A percentile compares a stretch with the other conserved stretches of the same genome.
These are phyloP conservation scores for Alosa sapidissima DNA, from an alignment of 2,797 vertebrate genomes.

Conservation along the genomic window DNA sequence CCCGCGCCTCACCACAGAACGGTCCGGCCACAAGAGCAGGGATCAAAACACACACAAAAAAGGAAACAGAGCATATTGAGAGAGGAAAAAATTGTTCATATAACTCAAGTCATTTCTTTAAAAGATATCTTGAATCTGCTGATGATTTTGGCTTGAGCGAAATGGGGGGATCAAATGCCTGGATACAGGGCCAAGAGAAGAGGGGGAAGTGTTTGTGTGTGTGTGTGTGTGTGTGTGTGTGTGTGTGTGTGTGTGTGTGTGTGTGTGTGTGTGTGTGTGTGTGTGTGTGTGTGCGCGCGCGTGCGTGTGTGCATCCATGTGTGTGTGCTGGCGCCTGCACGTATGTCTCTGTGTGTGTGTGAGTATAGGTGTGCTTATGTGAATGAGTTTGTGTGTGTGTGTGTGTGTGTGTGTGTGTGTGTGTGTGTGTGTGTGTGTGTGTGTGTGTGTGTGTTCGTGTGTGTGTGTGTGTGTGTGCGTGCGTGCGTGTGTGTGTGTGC, in stretches of 20 bases:
- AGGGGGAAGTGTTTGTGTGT: conserved; percentile 50
- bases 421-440: not conserved
- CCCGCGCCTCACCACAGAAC: conserved; percentile 75
- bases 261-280: not conserved
- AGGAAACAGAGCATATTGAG: conserved; percentile 82
- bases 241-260: not conserved
- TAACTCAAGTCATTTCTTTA: conserved; percentile 68
- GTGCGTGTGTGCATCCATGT: not conserved
- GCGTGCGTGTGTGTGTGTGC: not conserved
- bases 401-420: conserved; percentile 35
- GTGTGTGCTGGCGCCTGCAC: not conserved
- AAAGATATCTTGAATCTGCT: conserved; percentile 74
- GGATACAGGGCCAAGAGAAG: conserved; percentile 55
- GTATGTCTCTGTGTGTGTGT: not conserved
- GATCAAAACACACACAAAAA: conserved; percentile 88
- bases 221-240: not conserved
- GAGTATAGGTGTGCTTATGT: not conserved
- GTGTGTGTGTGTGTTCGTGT: not conserved
- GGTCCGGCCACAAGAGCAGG: conserved; percentile 72
- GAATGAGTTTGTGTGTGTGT: not conserved
- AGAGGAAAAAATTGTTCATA: conserved; percentile 71
- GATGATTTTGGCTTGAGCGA: conserved; percentile 73
- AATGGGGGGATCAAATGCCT: conserved; percentile 52
- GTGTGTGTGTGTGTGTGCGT: not conserved
- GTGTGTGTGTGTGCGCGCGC: not conserved